Percentiles rank a stretch among this genome's conserved stretches.
Conservation (phyloP, 2,113 vertebrate genomes). For the Oceanodroma tethys region DNA sequence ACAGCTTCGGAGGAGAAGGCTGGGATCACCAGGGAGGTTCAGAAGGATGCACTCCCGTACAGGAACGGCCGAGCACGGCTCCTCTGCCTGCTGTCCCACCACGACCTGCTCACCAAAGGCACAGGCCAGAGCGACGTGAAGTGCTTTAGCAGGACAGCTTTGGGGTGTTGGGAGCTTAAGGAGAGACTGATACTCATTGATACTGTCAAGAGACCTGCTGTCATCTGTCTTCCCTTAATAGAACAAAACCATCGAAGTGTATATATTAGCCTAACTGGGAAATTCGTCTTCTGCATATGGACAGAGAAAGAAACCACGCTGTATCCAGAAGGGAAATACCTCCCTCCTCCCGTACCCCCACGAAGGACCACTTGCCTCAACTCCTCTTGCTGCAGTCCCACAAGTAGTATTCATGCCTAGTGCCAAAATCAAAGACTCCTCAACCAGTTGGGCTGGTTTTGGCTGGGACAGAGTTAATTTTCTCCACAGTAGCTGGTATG, state of each 20-base stretch:
- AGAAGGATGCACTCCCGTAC: background rate
- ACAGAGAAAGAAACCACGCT: fast-evolving
- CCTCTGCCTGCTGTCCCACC: background rate
- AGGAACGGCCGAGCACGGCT: fast-evolving
- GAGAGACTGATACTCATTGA: background rate
- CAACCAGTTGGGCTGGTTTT: no score
- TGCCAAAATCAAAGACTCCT: background rate
- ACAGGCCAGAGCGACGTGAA: fast-evolving
- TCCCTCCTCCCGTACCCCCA: fast-evolving
- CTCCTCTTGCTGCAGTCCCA: background rate
- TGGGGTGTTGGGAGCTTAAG: background rate
- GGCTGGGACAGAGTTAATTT: no score
- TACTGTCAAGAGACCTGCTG: background rate
- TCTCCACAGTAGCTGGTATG: no score
- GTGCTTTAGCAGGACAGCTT: background rate
- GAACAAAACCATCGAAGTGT: background rate
- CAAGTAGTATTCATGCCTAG: background rate
- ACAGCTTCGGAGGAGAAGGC: background rate
- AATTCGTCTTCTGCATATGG: background rate
- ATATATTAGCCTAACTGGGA: background rate
- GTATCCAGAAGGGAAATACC: background rate
- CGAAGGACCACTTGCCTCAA: fast-evolving
- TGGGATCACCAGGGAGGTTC: background rate
- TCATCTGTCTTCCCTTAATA: background rate
- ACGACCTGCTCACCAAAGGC: background rate